These are phyloP conservation scores for Popillia japonica DNA, from an alignment of 1,140 invertebrate species.

Conservation along the genomic window DNA sequence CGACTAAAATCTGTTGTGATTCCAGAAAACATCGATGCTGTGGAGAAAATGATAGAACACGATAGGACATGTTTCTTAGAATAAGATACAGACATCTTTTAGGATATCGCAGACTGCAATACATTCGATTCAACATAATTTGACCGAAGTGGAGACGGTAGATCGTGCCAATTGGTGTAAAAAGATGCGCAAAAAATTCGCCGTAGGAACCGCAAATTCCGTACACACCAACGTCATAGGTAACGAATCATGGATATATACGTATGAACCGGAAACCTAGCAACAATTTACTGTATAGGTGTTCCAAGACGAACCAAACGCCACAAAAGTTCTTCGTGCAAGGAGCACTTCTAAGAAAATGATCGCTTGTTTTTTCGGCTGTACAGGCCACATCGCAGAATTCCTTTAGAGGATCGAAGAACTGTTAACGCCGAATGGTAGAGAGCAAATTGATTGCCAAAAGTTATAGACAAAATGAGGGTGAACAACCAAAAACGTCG, in stretches of 20 bases:
- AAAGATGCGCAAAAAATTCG: slow-evolving; percentile 48
- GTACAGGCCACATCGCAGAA: neutral
- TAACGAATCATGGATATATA: neutral
- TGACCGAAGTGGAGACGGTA: slow-evolving; percentile 51
- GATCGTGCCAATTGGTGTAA: slow-evolving; percentile 49
- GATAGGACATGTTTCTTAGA: neutral
- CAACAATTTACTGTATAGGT: slow-evolving; percentile 49
- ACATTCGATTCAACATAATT: slow-evolving; percentile 49
- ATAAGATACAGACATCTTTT: slow-evolving; percentile 41
- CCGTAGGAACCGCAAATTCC: slow-evolving; percentile 45
- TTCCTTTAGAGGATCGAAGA: neutral
- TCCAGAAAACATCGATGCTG: neutral
- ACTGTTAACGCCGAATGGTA: neutral
- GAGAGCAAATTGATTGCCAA: neutral
- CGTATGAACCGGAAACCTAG: slow-evolving; percentile 50
- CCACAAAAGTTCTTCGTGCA: slow-evolving; percentile 51
- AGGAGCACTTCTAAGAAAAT: slow-evolving; percentile 49
- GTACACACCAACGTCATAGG: slow-evolving; percentile 40
- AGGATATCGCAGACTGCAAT: slow-evolving; percentile 45
- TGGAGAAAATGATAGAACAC: neutral
- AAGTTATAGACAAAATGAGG: slow-evolving; percentile 31
- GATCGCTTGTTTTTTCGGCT: slow-evolving; percentile 41
- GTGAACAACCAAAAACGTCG: slow-evolving; percentile 7
- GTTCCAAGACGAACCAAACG: slow-evolving; percentile 56
- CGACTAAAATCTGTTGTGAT: neutral